Conservation (phyloP, 2,797 vertebrate genomes). For the Hylomyscus alleni region DNA sequence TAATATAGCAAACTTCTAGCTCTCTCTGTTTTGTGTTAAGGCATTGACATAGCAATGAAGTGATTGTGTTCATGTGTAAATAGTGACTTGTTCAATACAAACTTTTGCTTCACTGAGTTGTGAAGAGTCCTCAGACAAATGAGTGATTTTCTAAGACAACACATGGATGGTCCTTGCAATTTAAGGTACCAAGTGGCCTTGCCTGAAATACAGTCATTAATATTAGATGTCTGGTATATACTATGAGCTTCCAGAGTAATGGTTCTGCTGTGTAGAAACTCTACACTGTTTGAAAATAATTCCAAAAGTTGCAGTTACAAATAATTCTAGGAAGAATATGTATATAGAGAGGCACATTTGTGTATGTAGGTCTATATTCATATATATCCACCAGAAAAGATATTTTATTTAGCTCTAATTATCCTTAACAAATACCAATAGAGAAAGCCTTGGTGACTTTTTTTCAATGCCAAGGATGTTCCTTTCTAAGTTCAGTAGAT, state of each 20-base stretch:
- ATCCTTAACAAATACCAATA: not conserved
- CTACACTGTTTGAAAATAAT: not conserved
- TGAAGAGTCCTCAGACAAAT: not conserved
- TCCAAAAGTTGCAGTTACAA: not conserved
- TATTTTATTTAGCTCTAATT: not conserved
- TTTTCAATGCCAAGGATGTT: not conserved
- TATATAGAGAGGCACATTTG: not conserved
- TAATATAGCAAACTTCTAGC: not conserved
- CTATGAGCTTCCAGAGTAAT: not conserved
- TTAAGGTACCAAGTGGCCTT: not conserved
- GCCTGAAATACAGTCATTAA: not conserved
- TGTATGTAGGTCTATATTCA: not conserved
- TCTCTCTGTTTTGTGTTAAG: not conserved
- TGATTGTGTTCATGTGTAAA: not conserved
- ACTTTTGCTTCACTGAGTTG: not conserved
- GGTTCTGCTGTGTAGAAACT: not conserved
- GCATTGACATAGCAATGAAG: not conserved
- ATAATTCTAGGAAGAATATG: not conserved
- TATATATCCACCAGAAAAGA: not conserved
- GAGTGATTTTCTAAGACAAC: not conserved
- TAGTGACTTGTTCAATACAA: not conserved
- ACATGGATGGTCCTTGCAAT: not conserved
- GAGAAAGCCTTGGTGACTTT: not conserved
- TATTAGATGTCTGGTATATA: not conserved
- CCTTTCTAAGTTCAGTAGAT: not conserved